phyloP scores from a whole-genome alignment of 2,888 invertebrate genomes.

The Clusia tigrina region DNA sequence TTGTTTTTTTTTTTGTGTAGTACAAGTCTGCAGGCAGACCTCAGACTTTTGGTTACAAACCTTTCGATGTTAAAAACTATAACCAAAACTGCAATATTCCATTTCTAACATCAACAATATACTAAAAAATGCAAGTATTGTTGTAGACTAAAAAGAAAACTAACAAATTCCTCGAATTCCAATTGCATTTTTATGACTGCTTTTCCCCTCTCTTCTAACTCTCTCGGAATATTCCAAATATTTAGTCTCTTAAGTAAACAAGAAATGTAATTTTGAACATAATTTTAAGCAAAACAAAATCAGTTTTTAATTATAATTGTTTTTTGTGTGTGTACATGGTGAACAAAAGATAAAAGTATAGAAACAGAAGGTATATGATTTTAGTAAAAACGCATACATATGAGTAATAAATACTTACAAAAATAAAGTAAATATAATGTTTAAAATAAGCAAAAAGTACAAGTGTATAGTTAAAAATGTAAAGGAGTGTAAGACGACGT shows the following conservation, averaged over 20 bases:
- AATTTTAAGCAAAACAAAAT: not conserved
- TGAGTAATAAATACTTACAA: not conserved
- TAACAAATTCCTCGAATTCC: too few species aligned
- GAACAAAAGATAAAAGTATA: not conserved
- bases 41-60: conserved; percentile 34
- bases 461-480: conserved; percentile 29
- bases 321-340: conserved; percentile 6
- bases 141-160: too few species aligned
- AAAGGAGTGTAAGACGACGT: too few species aligned
- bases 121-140: too few species aligned
- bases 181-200: too few species aligned
- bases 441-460: conserved; percentile 26
- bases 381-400: not conserved
- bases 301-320: not conserved
- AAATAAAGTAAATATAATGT: not conserved
- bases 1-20: not conserved
- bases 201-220: too few species aligned
- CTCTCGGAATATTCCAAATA: conserved; percentile 48
- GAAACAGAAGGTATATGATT: not conserved
- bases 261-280: too few species aligned
- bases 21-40: conserved; percentile 54
- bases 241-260: conserved; percentile 45
- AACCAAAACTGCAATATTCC: not conserved
- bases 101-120: not conserved
- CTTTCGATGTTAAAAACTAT: not conserved